A percentile compares a stretch with the other conserved stretches of the same genome.
Evolutionary conservation across 2,113 vertebrate genomes (phyloP).

Genomic region (Columba janthina): DNA sequence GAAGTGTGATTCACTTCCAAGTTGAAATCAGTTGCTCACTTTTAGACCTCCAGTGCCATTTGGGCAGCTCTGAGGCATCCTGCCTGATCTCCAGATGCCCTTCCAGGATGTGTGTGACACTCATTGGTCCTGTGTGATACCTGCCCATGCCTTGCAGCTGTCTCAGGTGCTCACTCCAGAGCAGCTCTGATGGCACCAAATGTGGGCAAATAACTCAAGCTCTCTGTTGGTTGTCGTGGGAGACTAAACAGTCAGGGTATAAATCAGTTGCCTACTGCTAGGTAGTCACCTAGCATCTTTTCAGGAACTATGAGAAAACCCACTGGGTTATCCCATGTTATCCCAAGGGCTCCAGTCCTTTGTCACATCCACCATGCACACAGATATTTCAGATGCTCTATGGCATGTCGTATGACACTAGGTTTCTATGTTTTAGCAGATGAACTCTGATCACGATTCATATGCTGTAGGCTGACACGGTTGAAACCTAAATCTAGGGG

Average conservation of each 20-base stretch:
- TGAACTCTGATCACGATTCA: not conserved
- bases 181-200: not conserved
- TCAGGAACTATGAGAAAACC: not conserved
- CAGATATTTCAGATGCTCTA: not conserved
- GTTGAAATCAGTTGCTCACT: not conserved
- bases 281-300: not conserved
- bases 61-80: not conserved
- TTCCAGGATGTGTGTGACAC: not conserved
- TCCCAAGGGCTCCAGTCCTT: not conserved
- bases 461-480: not conserved
- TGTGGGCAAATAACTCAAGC: not conserved
- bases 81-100: not conserved
- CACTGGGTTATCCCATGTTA: not conserved
- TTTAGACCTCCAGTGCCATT: not conserved
- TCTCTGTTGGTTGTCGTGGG: not conserved
- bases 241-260: not conserved
- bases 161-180: not conserved
- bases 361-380: not conserved
- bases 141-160: not conserved
- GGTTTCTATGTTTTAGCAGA: not conserved
- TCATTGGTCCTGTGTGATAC: not conserved
- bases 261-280: not conserved
- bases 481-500: not conserved
- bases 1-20: not conserved
- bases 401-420: not conserved